Conservation (phyloP, 2,113 vertebrate species). For the Oryzias curvinotus region DNA sequence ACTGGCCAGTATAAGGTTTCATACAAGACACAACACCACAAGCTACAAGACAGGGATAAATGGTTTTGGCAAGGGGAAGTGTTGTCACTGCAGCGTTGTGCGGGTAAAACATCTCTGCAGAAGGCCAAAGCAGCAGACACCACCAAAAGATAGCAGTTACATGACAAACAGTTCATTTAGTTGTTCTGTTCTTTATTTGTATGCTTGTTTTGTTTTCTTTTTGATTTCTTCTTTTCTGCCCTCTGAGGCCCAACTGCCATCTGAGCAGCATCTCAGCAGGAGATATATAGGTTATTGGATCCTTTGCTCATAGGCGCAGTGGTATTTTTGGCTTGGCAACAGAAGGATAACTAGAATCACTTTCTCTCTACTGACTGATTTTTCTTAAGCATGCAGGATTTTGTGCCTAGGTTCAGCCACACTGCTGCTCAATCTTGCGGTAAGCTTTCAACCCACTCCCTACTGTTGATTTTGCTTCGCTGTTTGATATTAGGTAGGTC, state of each 20-base stretch:
- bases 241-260: constrained; percentile 1
- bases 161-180: too few species aligned
- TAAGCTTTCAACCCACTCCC: constrained; percentile 21
- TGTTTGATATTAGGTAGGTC: constrained; percentile 20
- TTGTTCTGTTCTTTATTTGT: too few species aligned
- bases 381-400: constrained; percentile 30
- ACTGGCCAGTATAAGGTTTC: too few species aligned
- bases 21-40: too few species aligned
- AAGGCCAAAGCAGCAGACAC: too few species aligned
- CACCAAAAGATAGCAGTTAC: too few species aligned
- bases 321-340: constrained; percentile 47
- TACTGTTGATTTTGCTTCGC: constrained; percentile 19
- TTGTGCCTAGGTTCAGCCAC: constrained; percentile 17
- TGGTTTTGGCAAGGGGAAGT: too few species aligned
- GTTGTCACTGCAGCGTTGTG: too few species aligned
- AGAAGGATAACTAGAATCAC: constrained; percentile 19
- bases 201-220: neutral
- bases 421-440: constrained; percentile 9
- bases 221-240: neutral
- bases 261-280: constrained; percentile 5
- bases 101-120: too few species aligned
- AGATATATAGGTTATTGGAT: constrained; percentile 6
- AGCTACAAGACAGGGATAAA: too few species aligned
- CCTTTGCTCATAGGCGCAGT: constrained; percentile 37
- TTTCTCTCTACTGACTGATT: constrained; percentile 8